These are phyloP conservation scores for Diacarnus erythraeanus DNA, from an alignment of 37 sponge, comb jelly and placozoan genomes.

Conservation along the genomic window DNA sequence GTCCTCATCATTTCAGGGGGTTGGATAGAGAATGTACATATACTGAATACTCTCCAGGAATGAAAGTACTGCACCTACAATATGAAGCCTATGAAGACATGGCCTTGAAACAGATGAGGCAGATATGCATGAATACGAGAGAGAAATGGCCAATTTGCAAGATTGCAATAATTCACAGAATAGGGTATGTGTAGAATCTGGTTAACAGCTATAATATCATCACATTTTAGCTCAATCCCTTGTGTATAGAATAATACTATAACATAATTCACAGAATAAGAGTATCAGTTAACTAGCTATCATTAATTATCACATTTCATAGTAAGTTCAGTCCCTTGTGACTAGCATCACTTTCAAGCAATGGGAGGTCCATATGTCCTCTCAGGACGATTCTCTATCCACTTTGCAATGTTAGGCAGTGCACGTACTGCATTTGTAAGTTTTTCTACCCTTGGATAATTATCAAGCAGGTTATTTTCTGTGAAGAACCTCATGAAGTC, in stretches of 20 bases:
- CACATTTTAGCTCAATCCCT: no score
- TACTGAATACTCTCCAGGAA: constrained; percentile 7
- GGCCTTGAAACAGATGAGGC: constrained; percentile 79
- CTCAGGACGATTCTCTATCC: constrained; percentile 56
- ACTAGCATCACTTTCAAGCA: neutral
- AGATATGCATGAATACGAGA: constrained; percentile 59
- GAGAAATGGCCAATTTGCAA: constrained; percentile 74
- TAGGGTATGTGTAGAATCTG: constrained; percentile 62
- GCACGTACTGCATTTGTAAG: constrained; percentile 11
- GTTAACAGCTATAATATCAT: no score
- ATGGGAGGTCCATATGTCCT: neutral
- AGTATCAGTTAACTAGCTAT: neutral
- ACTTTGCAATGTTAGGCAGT: constrained; percentile 58
- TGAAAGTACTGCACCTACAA: constrained; percentile 73
- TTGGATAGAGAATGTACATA: no score
- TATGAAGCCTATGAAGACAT: constrained; percentile 91
- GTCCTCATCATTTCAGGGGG: neutral
- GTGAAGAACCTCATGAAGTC: neutral
- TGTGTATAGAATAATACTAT: no score
- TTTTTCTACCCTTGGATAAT: constrained; percentile 27
- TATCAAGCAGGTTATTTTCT: constrained; percentile 1
- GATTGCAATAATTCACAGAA: constrained; percentile 84
- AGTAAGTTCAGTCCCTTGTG: neutral
- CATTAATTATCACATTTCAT: neutral
- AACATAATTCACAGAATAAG: neutral